Evolutionary conservation across 2,888 invertebrate species (phyloP).

Genomic region (Nebria salina): DNA sequence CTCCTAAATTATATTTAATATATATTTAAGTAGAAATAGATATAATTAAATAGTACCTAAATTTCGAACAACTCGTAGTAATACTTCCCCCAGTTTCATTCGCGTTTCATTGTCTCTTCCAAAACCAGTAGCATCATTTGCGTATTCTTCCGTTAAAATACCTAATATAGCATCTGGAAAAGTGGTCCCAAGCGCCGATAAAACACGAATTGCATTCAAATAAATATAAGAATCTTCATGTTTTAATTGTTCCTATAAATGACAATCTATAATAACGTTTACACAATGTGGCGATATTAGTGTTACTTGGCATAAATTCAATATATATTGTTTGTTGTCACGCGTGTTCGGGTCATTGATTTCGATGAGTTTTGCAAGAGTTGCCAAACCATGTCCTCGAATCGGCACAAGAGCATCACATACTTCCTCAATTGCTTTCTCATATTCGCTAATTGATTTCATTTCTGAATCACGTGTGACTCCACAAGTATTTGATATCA

Average conservation of each 20-base stretch:
- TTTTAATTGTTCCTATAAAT: constrained; percentile 74
- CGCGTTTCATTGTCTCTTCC: constrained; percentile 68
- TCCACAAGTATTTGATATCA: constrained; percentile 30
- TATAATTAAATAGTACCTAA: constrained; percentile 67
- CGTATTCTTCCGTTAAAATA: constrained; percentile 74
- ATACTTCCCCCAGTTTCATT: constrained; percentile 83
- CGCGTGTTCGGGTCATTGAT: constrained; percentile 71
- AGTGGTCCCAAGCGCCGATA: constrained; percentile 73
- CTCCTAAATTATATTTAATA: constrained; percentile 65
- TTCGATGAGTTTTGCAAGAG: constrained; percentile 77
- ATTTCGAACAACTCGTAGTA: constrained; percentile 76
- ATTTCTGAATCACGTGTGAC: constrained; percentile 45
- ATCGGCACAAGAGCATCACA: constrained; percentile 80
- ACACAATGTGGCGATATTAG: not conserved
- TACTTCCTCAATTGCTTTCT: constrained; percentile 73
- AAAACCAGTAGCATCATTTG: constrained; percentile 58
- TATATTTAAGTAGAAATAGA: not conserved
- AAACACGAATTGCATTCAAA: constrained; percentile 78
- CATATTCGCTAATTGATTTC: constrained; percentile 62
- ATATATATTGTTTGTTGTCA: constrained; percentile 72
- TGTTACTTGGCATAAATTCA: constrained; percentile 76
- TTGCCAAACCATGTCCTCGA: constrained; percentile 81
- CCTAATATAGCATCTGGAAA: constrained; percentile 77
- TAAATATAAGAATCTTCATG: constrained; percentile 86
- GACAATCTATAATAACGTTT: constrained; percentile 22